Evolutionary conservation across 1,140 invertebrate species (phyloP).

Genomic region (Drosophila tristis): DNA sequence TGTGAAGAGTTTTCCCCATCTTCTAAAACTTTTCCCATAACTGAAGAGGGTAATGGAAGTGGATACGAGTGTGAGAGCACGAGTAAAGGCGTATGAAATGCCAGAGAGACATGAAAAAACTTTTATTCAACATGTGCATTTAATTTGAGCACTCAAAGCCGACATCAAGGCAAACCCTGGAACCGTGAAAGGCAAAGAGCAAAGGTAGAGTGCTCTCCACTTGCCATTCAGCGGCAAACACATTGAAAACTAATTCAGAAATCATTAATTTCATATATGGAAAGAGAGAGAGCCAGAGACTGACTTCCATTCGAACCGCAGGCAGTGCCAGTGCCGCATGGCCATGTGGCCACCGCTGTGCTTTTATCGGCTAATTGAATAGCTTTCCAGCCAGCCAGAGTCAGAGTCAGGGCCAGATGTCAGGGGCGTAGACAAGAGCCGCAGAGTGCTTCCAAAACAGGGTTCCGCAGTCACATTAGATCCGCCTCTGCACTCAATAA

Average conservation of each 20-base stretch:
- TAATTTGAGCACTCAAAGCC: constrained; percentile 42
- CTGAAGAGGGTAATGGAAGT: constrained; percentile 29
- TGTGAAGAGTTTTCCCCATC: constrained; percentile 44
- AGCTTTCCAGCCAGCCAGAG: no score
- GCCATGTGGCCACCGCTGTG: constrained; percentile 45
- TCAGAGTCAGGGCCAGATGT: no score
- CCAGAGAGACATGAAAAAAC: constrained; percentile 46
- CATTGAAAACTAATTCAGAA: constrained; percentile 67
- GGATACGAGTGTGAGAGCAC: background rate
- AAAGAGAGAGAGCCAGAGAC: background rate
- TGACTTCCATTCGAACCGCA: constrained; percentile 13
- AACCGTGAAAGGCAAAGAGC: background rate
- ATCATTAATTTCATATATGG: constrained; percentile 63
- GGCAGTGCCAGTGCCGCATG: constrained; percentile 17
- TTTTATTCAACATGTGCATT: constrained; percentile 54
- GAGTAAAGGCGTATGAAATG: constrained; percentile 34
- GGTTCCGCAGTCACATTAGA: background rate
- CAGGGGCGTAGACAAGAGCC: no score
- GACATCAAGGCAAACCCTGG: constrained; percentile 23
- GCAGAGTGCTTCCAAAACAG: no score
- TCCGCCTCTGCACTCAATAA: constrained; percentile 19
- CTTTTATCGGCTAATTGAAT: constrained; percentile 64
- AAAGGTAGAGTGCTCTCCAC: constrained; percentile 42
- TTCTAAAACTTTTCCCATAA: constrained; percentile 44
- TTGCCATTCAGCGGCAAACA: constrained; percentile 43